Base-by-base conservation (phyloP, 1,140 invertebrate species). In the Philotrypesis tridentata region DNA sequence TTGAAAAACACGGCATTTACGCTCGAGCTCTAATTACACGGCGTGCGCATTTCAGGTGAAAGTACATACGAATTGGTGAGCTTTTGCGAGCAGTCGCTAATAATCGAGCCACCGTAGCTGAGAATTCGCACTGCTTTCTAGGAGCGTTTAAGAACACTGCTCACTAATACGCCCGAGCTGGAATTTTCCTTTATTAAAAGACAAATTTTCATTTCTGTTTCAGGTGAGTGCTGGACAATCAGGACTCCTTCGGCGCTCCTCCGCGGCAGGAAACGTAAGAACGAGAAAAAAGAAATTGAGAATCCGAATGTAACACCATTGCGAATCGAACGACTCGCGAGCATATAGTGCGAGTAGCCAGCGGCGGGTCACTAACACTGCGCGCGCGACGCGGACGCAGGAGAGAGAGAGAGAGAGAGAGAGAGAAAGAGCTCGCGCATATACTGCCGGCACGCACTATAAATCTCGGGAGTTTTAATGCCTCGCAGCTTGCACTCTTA, bases 381-480 rank as follows among this genome's bases (percentile, higher is more conserved):
- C n/a, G n/a, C n/a, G n/a, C 67, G 48, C 43, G 65, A 75, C 70
- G 71, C 14, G 48, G 25, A n/a, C 17, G 17, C 29, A 60, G 25
- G 55, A 73, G 27, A 14, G n/a, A 21, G 11, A 48, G 17, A 33
- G n/a, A 40, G 43, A 70, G 55, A 73, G 40, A 14, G n/a, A 21
- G 21, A 48, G 17, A 33, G n/a, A 40, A 25, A 2, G 12, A 21
- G 60, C 63, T 67, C 55, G 43, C 27, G 29, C 9, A 25, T 65
- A 65, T 67, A 74, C 79, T 78, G 67, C 74, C 82, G 78, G 73
- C 84, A 86, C 82, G 84, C 78, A 89, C 88, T 90, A 92, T 92
- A 92, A 92, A 92, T 92, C 90, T 91, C 88, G 86, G 79, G 88
- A 91, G 89, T 91, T 91, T 92, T 90, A 91, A 89, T 90, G 88